These are phyloP conservation scores for Tipula confusa DNA, from an alignment of 2,888 invertebrate species.

Conservation along the genomic window DNA sequence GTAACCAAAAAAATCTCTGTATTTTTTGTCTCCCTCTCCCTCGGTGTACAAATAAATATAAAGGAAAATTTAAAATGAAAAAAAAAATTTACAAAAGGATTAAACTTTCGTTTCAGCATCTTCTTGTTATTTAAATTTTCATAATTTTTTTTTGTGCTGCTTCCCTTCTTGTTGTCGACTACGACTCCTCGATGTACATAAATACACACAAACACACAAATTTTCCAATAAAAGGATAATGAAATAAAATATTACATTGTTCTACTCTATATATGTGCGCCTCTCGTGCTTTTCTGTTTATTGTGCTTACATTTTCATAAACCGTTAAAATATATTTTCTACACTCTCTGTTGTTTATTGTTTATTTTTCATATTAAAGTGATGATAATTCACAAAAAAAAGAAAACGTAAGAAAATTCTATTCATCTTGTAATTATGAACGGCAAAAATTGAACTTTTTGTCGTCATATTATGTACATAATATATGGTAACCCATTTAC, in stretches of 20 bases:
- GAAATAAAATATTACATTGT: not conserved
- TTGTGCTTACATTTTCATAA: not conserved
- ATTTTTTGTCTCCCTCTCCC: too few relatives aligned
- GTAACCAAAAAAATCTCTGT: not conserved
- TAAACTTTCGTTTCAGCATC: not conserved
- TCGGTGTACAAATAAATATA: too few relatives aligned
- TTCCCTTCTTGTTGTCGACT: not conserved
- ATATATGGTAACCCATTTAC: too few relatives aligned
- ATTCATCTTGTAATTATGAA: not conserved
- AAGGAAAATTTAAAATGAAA: not conserved
- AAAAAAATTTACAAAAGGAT: slow-evolving; percentile 7
- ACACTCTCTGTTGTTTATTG: not conserved
- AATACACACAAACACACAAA: not conserved
- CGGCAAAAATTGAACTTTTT: not conserved
- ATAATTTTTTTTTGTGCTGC: not conserved
- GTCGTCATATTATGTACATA: not conserved
- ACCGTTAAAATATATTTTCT: not conserved
- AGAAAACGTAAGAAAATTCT: not conserved
- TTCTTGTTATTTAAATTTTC: not conserved
- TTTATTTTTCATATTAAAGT: not conserved
- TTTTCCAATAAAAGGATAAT: not conserved
- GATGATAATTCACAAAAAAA: not conserved
- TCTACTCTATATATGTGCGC: too few relatives aligned
- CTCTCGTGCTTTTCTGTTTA: not conserved
- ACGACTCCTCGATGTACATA: not conserved